Evolutionary conservation across 2,797 vertebrate genomes (phyloP), one percentile per base, ranked within the genome.

Genomic region (Phoebastria nigripes): DNA sequence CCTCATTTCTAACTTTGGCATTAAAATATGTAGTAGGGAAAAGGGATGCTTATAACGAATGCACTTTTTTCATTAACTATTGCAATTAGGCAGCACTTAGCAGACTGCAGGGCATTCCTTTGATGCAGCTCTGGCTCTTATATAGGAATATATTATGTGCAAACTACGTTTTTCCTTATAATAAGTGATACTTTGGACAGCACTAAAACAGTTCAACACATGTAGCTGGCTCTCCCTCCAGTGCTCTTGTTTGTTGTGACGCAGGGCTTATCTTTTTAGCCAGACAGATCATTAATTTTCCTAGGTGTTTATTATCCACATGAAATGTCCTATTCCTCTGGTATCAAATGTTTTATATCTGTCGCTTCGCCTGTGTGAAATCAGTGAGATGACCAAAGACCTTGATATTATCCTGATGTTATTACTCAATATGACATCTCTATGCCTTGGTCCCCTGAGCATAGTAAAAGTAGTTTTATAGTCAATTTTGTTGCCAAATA

Each of bases 381-480:
- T 93, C 90, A 82, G 88, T n/a, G 67, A 96, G 92, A 95, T 96
- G 95, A 96, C 95, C 93, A 77, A 96, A 94, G 95, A 95, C 96
- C 96, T 95, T 96, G 95, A 90, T 96, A 93, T 95, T 96, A 97
- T 92, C 94, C 88, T 58, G 80, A 70, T 6, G 79, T 95, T 94
- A 97, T 96, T 97, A 95, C 79, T 96, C 95, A 95, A 66, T 58
- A 90, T 93, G 92, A 96, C 95, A 97, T 89, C 86, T 92, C 92
- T 96, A 91, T 91, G 83, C 61, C 81, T 94, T 59, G 37, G 63
- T 96, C 93, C 93, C 95, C 77, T 66, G 89, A 96, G 95, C 87
- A 88, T 56, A 73, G 78, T 94, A 94, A 89, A 97, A 96, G 66
- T 46, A 95, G 90, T 89, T 96, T 97, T 97, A 97, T 89, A 90